These are phyloP conservation scores for Andrena bucephala DNA, from an alignment of 2,888 invertebrate species.

Conservation along the genomic window DNA sequence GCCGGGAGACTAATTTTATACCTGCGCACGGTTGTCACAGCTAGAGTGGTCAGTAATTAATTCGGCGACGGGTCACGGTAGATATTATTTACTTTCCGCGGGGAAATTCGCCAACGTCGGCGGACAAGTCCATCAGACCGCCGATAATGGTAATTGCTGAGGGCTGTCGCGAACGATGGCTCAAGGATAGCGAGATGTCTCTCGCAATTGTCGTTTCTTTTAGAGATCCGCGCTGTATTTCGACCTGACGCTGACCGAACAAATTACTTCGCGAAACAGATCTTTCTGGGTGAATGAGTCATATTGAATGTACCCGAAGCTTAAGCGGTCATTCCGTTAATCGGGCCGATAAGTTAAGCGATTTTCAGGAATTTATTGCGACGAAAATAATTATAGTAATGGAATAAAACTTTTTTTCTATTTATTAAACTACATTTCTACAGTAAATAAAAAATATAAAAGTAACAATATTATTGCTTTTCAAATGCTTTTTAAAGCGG, in stretches of 20 bases:
- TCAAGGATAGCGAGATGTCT: constrained; percentile 22
- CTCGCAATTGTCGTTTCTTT: constrained; percentile 8
- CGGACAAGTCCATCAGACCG: constrained; percentile 4
- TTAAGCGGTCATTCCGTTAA: too few species aligned
- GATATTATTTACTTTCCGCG: constrained; percentile 55
- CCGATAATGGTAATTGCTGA: constrained; percentile 29
- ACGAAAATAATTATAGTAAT: too few species aligned
- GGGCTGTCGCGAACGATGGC: constrained; percentile 3
- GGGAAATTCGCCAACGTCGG: constrained; percentile 34
- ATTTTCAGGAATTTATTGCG: too few species aligned
- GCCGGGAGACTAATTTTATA: constrained; percentile 41
- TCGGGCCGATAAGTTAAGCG: too few species aligned
- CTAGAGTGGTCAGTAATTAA: constrained; percentile 67
- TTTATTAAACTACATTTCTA: too few species aligned
- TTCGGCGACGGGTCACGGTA: constrained; percentile 53
- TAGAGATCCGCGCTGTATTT: neutral
- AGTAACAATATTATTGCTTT: too few species aligned
- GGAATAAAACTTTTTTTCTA: too few species aligned
- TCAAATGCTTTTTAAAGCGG: too few species aligned
- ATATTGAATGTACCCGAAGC: neutral
- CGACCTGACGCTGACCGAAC: constrained; percentile 14
- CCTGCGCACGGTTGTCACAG: constrained; percentile 37
- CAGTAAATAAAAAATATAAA: too few species aligned
- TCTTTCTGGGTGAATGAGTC: neutral
- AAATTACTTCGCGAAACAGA: constrained; percentile 20